These are phyloP conservation scores for Conus ventricosus DNA, from an alignment of 1,140 invertebrate species.

Conservation along the genomic window DNA sequence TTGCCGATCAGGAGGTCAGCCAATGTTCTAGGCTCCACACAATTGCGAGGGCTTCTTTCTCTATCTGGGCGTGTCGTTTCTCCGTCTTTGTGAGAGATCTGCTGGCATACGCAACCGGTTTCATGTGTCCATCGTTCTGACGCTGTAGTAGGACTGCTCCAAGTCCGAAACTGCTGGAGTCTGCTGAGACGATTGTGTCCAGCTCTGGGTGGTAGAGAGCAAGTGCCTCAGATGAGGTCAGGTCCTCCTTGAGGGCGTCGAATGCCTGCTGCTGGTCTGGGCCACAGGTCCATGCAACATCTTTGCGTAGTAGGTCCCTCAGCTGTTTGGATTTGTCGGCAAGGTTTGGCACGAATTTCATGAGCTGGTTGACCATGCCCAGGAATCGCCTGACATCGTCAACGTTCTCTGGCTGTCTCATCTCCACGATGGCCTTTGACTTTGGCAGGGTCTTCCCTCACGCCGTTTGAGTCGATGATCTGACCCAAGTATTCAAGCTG, in stretches of 20 bases:
- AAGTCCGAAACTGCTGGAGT: conserved; percentile 47
- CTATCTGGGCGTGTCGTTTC: conserved; percentile 76
- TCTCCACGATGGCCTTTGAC: conserved; percentile 11
- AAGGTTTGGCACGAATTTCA: conserved; percentile 31
- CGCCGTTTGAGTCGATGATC: conserved; percentile 48
- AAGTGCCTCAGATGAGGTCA: conserved; percentile 33
- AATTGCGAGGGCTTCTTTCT: conserved; percentile 77
- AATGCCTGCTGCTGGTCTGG: conserved; percentile 28
- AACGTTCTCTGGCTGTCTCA: not conserved
- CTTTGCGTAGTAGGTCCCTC: conserved; percentile 29
- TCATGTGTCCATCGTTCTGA: conserved; percentile 23
- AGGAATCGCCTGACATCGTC: conserved; percentile 13
- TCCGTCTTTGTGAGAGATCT: conserved; percentile 72
- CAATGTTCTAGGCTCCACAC: conserved; percentile 76
- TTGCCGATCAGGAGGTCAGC: conserved; percentile 74
- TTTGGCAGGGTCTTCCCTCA: conserved; percentile 46
- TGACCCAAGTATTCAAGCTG: conserved; percentile 55
- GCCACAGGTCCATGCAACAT: conserved; percentile 41
- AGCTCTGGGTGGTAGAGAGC: conserved; percentile 2
- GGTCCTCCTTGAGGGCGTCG: not conserved
- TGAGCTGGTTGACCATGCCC: conserved; percentile 37
- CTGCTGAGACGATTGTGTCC: conserved; percentile 46
- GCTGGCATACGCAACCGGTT: conserved; percentile 74
- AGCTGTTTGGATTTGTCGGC: conserved; percentile 13
- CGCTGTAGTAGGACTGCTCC: conserved; percentile 46